Conservation (phyloP, 2,888 invertebrate species). For the Zhuqinia jingwanae region DNA sequence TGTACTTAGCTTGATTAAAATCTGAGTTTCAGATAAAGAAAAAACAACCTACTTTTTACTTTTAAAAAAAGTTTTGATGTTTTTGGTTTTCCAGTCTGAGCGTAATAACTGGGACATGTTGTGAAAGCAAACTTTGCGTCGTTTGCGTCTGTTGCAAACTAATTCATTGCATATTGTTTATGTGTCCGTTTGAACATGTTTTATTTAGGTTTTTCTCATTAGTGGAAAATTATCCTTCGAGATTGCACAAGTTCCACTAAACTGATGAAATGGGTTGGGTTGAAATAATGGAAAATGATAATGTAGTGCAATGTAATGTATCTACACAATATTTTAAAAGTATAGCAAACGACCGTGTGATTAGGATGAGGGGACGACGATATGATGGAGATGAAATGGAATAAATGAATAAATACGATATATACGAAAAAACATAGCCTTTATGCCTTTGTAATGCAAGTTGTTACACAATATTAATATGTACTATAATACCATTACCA, state of each 20-base stretch:
- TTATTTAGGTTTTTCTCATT: constrained; percentile 9
- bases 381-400: constrained; percentile 13
- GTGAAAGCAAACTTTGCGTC: no score
- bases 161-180: not conserved
- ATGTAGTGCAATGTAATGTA: not conserved
- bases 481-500: not conserved
- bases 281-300: not conserved
- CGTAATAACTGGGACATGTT: no score
- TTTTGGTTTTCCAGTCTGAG: no score
- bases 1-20: constrained; percentile 67
- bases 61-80: no score
- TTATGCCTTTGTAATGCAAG: not conserved
- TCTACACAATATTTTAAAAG: no score
- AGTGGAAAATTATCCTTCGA: constrained; percentile 14
- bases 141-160: no score
- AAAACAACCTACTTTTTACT: not conserved
- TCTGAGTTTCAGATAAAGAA: not conserved
- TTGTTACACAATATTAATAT: not conserved
- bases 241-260: not conserved
- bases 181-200: not conserved
- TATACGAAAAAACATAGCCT: no score
- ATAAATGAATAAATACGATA: not conserved
- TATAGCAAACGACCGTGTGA: not conserved
- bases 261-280: not conserved
- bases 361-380: not conserved